phyloP scores from a whole-genome alignment of 2,888 invertebrate species.

The Drosophila nigricruria region DNA sequence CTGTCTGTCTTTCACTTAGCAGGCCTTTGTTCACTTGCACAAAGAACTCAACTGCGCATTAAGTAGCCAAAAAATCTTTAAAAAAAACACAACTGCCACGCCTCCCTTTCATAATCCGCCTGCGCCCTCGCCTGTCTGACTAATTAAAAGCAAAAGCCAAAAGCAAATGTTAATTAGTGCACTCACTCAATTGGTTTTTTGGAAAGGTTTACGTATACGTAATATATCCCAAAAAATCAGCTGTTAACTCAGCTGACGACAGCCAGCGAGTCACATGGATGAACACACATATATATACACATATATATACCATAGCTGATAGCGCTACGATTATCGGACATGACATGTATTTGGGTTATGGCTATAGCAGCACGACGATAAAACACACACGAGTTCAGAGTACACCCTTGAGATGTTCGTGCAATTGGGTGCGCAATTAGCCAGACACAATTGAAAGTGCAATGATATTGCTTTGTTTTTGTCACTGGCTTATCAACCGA shows the following conservation, averaged over 20 bases:
- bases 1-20: neutral
- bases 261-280: constrained; percentile 61
- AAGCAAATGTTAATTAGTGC: constrained; percentile 73
- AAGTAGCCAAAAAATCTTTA: constrained; percentile 24
- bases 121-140: constrained; percentile 3
- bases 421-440: constrained; percentile 23
- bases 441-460: constrained; percentile 49
- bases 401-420: constrained; percentile 32
- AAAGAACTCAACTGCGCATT: constrained; percentile 70
- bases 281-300: constrained; percentile 9
- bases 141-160: constrained; percentile 46
- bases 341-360: constrained; percentile 42
- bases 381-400: constrained; percentile 37
- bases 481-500: constrained; percentile 7
- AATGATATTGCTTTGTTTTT: neutral
- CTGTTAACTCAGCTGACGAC: constrained; percentile 39
- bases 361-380: constrained; percentile 17
- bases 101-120: neutral
- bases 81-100: neutral
- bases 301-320: constrained; percentile 3
- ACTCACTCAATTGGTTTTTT: constrained; percentile 46
- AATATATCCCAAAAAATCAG: constrained; percentile 36
- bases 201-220: constrained; percentile 24
- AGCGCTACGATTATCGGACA: constrained; percentile 41
- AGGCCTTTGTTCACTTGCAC: constrained; percentile 62